Percentiles rank a stretch among this genome's conserved stretches.
Conservation (phyloP, 2,797 vertebrate genomes). For the Urophycis tenuis region DNA sequence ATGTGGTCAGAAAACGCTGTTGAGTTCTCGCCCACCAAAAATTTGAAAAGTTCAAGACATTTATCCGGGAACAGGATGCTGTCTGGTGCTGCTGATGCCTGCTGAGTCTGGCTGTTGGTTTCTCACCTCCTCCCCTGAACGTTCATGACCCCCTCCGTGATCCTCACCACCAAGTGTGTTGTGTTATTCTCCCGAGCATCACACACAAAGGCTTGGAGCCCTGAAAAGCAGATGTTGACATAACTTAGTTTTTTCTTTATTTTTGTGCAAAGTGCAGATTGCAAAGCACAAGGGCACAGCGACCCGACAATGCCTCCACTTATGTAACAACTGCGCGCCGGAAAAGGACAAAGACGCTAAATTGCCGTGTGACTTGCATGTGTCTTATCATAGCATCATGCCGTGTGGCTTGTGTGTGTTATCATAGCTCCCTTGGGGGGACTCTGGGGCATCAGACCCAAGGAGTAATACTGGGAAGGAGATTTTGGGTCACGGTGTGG, state of each 20-base stretch:
- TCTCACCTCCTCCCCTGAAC: not conserved
- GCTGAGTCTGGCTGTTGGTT: not conserved
- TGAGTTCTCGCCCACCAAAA: not conserved
- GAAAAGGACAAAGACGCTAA: too few species aligned
- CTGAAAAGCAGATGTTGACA: not conserved
- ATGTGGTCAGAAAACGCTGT: not conserved
- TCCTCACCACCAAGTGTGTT: not conserved
- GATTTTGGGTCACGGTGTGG: not conserved
- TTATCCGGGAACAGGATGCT: not conserved
- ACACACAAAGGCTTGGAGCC: not conserved
- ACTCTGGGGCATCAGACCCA: not conserved
- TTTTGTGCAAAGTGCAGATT: not conserved
- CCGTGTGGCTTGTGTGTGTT: not conserved
- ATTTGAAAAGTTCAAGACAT: constrained; percentile 1
- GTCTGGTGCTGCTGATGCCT: not conserved
- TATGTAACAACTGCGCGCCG: too few species aligned
- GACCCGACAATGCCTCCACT: not conserved
- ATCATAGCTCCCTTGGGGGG: not conserved
- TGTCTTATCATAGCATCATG: too few species aligned
- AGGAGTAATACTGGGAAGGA: not conserved
- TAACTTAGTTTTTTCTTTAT: not conserved
- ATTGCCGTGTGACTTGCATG: too few species aligned
- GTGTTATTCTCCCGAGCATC: not conserved
- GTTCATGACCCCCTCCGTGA: not conserved
- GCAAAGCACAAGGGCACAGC: not conserved